These are phyloP conservation scores for Thryonomys swinderianus DNA, from an alignment of 2,113 vertebrate species.

Conservation along the genomic window DNA sequence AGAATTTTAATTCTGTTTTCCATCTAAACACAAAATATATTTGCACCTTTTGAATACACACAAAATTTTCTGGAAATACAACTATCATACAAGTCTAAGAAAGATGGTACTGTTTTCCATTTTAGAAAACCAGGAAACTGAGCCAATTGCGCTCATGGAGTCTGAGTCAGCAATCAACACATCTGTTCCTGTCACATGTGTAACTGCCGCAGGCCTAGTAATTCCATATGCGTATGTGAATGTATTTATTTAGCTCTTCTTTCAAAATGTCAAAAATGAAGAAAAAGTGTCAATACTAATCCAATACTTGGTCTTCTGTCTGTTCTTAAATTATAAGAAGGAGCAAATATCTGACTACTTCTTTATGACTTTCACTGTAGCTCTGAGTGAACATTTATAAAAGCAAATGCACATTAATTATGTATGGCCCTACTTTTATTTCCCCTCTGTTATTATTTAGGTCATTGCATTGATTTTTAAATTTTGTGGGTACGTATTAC, in stretches of 20 bases:
- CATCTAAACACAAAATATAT: constrained; percentile 11
- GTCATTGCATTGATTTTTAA: constrained; percentile 47
- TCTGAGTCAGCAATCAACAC: constrained; percentile 37
- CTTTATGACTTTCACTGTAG: background rate
- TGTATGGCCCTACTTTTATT: constrained; percentile 24
- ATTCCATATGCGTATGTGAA: background rate
- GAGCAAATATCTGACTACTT: constrained; percentile 14
- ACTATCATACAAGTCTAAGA: background rate
- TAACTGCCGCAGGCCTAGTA: background rate
- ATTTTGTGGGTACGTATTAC: background rate
- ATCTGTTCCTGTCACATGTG: background rate
- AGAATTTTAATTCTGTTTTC: constrained; percentile 47
- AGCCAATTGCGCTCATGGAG: background rate
- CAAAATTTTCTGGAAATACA: constrained; percentile 31
- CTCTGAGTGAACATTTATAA: constrained; percentile 22
- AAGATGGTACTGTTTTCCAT: background rate
- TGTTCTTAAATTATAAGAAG: background rate
- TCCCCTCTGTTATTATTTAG: background rate
- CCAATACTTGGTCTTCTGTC: background rate
- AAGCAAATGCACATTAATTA: constrained; percentile 38
- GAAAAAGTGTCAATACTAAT: background rate
- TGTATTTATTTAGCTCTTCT: constrained; percentile 31
- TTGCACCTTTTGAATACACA: constrained; percentile 39
- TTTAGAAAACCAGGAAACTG: constrained; percentile 27
- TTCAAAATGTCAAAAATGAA: constrained; percentile 52